Percentiles rank a stretch among this genome's conserved stretches.
Conservation (phyloP, 2,888 invertebrate species). For the Orchesellides sinensis region DNA sequence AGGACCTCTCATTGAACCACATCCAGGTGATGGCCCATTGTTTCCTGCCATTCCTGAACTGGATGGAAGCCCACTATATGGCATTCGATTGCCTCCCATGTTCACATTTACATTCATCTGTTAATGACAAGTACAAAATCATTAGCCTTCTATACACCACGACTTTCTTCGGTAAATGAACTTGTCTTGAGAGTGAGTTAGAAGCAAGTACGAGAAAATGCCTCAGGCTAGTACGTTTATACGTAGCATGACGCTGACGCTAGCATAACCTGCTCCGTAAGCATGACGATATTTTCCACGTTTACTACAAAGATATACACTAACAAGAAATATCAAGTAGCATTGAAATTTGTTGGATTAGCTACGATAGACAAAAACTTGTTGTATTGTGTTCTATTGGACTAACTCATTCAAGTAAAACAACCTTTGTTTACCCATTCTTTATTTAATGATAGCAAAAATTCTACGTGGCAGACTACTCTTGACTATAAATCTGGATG, state of each 20-base stretch:
- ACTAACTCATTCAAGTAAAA: no score
- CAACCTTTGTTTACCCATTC: no score
- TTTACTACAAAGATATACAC: no score
- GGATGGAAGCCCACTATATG: conserved; percentile 69
- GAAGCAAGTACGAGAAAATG: conserved; percentile 50
- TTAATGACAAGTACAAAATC: conserved; percentile 21
- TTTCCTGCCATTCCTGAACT: conserved; percentile 75
- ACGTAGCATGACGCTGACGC: no score
- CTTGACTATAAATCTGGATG: no score
- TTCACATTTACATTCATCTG: conserved; percentile 75
- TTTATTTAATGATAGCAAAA: no score
- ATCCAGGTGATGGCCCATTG: conserved; percentile 75
- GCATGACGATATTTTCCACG: no score
- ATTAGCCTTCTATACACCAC: not conserved
- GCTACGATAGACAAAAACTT: no score
- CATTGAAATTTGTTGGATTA: no score
- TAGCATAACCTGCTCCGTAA: conserved; percentile 56
- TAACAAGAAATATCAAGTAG: no score
- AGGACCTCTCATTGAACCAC: conserved; percentile 73
- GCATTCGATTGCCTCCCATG: conserved; percentile 74
- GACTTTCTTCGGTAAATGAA: not conserved
- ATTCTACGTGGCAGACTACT: no score
- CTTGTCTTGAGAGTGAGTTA: not conserved
- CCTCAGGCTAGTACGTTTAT: conserved; percentile 52
- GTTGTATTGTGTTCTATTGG: no score